phyloP scores from a whole-genome alignment of 2,888 invertebrate genomes.

The Synanthedon andrenaeformis region DNA sequence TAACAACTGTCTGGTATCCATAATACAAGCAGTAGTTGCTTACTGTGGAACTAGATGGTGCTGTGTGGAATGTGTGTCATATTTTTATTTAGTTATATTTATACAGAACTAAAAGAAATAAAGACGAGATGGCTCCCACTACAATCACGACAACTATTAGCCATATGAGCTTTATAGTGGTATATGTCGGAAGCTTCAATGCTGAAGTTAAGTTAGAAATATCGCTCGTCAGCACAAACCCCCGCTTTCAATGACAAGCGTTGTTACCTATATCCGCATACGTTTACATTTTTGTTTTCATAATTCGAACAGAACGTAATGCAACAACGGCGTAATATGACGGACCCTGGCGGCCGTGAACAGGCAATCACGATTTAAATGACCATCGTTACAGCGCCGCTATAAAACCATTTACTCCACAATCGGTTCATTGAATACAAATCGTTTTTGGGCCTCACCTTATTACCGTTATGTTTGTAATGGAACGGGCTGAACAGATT shows the following conservation, averaged over 20 bases:
- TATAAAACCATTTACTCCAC: slow-evolving; percentile 3
- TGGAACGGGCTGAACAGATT: no score
- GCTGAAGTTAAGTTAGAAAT: no score
- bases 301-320: background rate
- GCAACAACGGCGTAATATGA: background rate
- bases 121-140: no score
- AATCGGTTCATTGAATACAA: background rate
- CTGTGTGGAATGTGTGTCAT: no score
- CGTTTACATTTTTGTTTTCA: background rate
- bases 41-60: no score
- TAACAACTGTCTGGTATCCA: no score
- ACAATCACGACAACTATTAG: no score
- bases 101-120: no score
- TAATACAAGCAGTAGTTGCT: no score
- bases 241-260: background rate
- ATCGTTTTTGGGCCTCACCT: background rate
- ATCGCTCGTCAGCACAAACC: background rate
- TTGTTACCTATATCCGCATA: background rate
- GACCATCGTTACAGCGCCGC: slow-evolving; percentile 14
- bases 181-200: no score
- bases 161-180: no score
- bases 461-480: background rate
- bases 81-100: no score
- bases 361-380: slow-evolving; percentile 23
- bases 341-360: background rate